phyloP scores from a whole-genome alignment of 2,797 vertebrate species.

The Pangasius sanitwongsei region DNA sequence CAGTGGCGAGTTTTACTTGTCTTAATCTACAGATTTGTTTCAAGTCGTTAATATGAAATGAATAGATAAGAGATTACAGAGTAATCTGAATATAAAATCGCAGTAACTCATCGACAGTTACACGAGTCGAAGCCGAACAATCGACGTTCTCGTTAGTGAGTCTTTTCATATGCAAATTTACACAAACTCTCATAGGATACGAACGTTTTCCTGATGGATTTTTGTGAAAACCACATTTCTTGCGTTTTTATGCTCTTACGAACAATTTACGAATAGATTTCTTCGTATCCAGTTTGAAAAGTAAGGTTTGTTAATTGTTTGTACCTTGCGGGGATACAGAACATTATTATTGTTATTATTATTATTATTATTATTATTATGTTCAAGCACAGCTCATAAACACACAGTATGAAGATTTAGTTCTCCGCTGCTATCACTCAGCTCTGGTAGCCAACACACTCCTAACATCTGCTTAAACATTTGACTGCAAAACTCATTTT shows the following conservation, averaged over 20 bases:
- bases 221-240: too few relatives aligned
- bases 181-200: not conserved
- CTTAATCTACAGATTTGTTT: not conserved
- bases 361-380: not conserved
- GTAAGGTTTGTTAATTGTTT: not conserved
- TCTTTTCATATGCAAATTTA: too few relatives aligned
- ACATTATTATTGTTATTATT: not conserved
- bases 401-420: not conserved
- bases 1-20: too few relatives aligned
- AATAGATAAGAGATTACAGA: too few relatives aligned
- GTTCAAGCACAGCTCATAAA: not conserved
- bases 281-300: not conserved
- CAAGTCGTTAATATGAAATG: too few relatives aligned
- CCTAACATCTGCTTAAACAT: conserved; percentile 66
- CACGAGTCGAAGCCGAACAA: too few relatives aligned
- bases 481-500: conserved; percentile 51
- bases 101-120: too few relatives aligned
- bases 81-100: too few relatives aligned
- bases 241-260: not conserved
- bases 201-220: not conserved
- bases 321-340: not conserved
- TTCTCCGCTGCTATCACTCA: conserved; percentile 12
- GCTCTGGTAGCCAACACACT: conserved; percentile 37
- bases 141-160: too few relatives aligned
- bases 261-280: not conserved